Base-by-base conservation (phyloP, 1,140 invertebrate genomes). In the Achroia grisella region DNA sequence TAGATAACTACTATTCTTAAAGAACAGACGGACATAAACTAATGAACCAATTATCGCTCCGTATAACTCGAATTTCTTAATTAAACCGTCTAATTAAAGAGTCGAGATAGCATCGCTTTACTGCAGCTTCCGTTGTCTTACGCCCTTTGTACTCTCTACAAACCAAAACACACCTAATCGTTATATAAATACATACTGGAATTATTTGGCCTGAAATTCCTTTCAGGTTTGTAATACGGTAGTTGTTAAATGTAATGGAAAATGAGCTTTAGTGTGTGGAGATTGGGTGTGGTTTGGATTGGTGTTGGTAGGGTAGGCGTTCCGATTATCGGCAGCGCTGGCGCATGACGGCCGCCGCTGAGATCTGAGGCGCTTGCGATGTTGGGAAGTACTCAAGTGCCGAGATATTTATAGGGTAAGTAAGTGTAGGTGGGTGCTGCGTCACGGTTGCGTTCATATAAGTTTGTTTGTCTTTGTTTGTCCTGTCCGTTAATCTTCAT, bases 71-170 rank as follows among this genome's bases (percentile, higher is more conserved):
- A 50, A 62, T 65, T 71, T 71, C 70, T 73, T 76, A 74, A 79
- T 79, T 76, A 79, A 67, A 61, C 33, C 55, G 39, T 47, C 64
- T 79, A 76, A 79, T 79, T 79, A 76, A 74, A 73, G 45, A 42
- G 17, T 23, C 44, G 48, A 53, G 64, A 77, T 77, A 74, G 40
- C 44, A 71, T 72, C 66, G 27, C 17, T 23, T 15, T 28, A 33
- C 36, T 43, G 39, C 36, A 29, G 56, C 62, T 71, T 73, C 72
- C 71, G 71, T 79, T 71, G 61, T 64, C 52, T 65, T 49, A 53
- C 45, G 52, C 56, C 63, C 74, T 71, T 64, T 61, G 48, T 63
- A 39, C 10, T 10, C 11, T 8, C 0, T 8, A 10, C 27, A 39
- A 8, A n/a, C 28, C 4, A 57, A 63, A 56, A 29, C 9, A 8